Evolutionary conservation across 2,888 invertebrate genomes (phyloP), one percentile per base, ranked within the genome.

Genomic region (Lycocerus yunnanus): DNA sequence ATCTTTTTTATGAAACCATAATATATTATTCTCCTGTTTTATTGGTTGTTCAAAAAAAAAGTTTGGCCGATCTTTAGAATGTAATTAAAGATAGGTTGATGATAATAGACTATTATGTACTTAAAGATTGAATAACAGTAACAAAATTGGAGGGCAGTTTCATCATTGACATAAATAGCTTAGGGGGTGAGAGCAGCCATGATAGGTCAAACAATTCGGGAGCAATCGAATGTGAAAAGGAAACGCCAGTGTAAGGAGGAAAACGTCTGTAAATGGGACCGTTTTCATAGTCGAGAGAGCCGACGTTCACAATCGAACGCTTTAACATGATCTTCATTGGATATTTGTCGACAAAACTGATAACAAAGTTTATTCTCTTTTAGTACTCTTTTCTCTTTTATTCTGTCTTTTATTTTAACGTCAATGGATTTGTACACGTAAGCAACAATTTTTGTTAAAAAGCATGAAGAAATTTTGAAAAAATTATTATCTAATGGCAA

Each of bases 161-260:
- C 82, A 81, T 82, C 82, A 83, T 81, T 80, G 80, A 84, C 82
- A 82, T 82, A 82, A 83, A 83, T 82, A 81, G 82, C 80, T 77
- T 76, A 77, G 79, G 81, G 81, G 81, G 80, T 76, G 81, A 82
- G 72, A 78, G 78, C 78, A 80, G 78, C 82, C 84, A 85, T 83
- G 86, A 85, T 86, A 84, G 86, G 86, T 86, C 85, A 85, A 87
- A 86, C 87, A 87, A 87, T 87, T 85, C 85, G 83, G 79, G 85
- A 80, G 84, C 85, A 87, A 85, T 87, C 86, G 85, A 84, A 86
- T 83, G 87, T 86, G 85, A 87, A 87, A 82, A 84, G 86, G 87
- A 86, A 87, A 86, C 83, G 86, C 86, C 84, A 83, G 83, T 84
- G 85, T 86, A 86, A 86, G 86, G 85, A 86, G 86, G 85, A 87